A percentile compares a stretch with the other conserved stretches of the same genome.
Conservation (phyloP, 1,140 invertebrate species). For the Paramacrobiotus metropolitanus region DNA sequence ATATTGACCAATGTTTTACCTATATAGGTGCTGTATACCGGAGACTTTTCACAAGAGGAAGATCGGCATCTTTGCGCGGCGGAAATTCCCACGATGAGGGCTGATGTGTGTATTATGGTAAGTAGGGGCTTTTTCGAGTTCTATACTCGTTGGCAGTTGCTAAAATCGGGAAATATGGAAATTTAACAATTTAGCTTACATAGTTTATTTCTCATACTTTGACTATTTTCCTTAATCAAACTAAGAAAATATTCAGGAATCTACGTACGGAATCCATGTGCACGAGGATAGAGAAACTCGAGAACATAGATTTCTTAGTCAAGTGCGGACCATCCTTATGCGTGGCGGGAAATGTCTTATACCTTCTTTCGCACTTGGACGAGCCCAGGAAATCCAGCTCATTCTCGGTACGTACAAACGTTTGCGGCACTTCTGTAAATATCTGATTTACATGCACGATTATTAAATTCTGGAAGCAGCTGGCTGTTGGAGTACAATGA, state of each 20-base stretch:
- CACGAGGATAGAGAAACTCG: conserved; percentile 93
- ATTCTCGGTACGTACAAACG: conserved; percentile 43
- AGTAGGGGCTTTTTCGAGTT: too few relatives aligned
- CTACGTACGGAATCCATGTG: conserved; percentile 96
- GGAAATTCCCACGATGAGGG: conserved; percentile 81
- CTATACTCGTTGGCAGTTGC: too few relatives aligned
- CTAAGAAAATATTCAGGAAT: conserved; percentile 40
- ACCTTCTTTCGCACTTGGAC: conserved; percentile 89
- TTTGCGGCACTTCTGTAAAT: too few relatives aligned
- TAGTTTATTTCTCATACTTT: too few relatives aligned
- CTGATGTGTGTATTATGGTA: conserved; percentile 84
- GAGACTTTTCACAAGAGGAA: conserved; percentile 94
- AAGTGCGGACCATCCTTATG: conserved; percentile 84
- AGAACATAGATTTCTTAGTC: conserved; percentile 72
- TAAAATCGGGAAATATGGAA: too few relatives aligned
- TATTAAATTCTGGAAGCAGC: too few relatives aligned
- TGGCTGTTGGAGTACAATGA: too few relatives aligned
- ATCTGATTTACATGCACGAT: too few relatives aligned
- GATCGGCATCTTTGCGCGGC: conserved; percentile 97
- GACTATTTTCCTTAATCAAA: too few relatives aligned
- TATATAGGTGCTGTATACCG: conserved; percentile 69
- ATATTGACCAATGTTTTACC: too few relatives aligned
- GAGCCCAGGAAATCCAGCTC: conserved; percentile 83
- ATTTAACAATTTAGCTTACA: too few relatives aligned
- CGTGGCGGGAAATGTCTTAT: conserved; percentile 89